A percentile compares a stretch with the other conserved stretches of the same genome.
Conservation (phyloP, 2,888 invertebrate genomes). For the Diaprepes abbreviatus region DNA sequence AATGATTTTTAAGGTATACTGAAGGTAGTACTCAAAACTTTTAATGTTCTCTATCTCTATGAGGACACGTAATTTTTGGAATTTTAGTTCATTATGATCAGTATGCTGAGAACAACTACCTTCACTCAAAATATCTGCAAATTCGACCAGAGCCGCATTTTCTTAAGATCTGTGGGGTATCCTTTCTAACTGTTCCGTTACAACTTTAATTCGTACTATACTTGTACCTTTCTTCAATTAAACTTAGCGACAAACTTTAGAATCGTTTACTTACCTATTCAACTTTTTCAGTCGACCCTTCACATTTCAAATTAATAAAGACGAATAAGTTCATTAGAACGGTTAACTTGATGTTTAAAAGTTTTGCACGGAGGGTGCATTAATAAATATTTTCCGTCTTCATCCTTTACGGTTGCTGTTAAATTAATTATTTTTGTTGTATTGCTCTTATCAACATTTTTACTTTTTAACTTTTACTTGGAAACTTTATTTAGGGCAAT, state of each 20-base stretch:
- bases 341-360: conserved; percentile 17
- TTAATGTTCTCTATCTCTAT: too few species aligned
- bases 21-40: too few species aligned
- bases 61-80: too few species aligned
- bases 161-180: too few species aligned
- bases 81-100: too few species aligned
- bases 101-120: too few species aligned
- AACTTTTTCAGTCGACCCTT: conserved; percentile 7
- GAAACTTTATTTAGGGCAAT: neutral
- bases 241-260: neutral
- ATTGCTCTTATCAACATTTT: conserved; percentile 12
- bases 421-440: conserved; percentile 19
- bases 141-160: too few species aligned
- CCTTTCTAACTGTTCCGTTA: too few species aligned
- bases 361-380: conserved; percentile 11
- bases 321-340: conserved; percentile 4
- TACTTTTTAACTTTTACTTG: neutral
- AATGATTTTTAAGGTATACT: too few species aligned
- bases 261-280: neutral
- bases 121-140: too few species aligned
- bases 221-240: too few species aligned
- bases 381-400: conserved; percentile 1
- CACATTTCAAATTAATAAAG: conserved; percentile 20
- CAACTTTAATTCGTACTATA: too few species aligned
- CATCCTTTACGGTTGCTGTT: conserved; percentile 4